These are phyloP conservation scores for Aphis gossypii DNA, from an alignment of 1,140 invertebrate genomes.

Conservation along the genomic window DNA sequence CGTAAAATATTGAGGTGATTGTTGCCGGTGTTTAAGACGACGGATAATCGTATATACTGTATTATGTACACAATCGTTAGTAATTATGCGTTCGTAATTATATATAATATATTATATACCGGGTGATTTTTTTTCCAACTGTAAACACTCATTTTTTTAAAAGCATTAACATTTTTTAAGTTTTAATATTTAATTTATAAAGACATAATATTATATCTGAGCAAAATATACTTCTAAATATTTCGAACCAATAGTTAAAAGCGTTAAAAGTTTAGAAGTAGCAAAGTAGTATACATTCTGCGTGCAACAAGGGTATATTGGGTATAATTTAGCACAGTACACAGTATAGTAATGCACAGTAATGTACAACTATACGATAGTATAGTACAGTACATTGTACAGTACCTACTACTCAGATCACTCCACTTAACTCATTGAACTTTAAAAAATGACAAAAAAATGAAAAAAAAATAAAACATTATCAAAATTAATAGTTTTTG, in stretches of 20 bases:
- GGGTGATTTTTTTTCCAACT: not conserved
- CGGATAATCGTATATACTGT: not conserved
- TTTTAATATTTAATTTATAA: no score
- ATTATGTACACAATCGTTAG: not conserved
- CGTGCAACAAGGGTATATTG: not conserved
- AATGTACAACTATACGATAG: not conserved
- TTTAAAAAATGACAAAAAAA: not conserved
- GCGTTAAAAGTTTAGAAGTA: not conserved
- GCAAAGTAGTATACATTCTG: not conserved
- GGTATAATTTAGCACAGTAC: not conserved
- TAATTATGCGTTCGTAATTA: no score
- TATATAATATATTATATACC: not conserved
- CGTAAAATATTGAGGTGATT: not conserved
- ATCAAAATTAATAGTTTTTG: not conserved
- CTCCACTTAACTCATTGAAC: not conserved
- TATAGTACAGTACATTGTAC: not conserved
- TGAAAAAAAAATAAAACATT: not conserved
- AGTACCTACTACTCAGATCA: not conserved
- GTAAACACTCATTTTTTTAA: not conserved
- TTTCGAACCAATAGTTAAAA: not conserved
- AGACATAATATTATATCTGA: no score
- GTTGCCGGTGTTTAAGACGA: not conserved
- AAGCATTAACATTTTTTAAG: not conserved
- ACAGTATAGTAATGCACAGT: not conserved
- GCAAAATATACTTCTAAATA: not conserved